A percentile compares a stretch with the other conserved stretches of the same genome.
These are phyloP conservation scores for Lampris incognitus DNA, from an alignment of 2,113 vertebrate genomes.

Conservation along the genomic window DNA sequence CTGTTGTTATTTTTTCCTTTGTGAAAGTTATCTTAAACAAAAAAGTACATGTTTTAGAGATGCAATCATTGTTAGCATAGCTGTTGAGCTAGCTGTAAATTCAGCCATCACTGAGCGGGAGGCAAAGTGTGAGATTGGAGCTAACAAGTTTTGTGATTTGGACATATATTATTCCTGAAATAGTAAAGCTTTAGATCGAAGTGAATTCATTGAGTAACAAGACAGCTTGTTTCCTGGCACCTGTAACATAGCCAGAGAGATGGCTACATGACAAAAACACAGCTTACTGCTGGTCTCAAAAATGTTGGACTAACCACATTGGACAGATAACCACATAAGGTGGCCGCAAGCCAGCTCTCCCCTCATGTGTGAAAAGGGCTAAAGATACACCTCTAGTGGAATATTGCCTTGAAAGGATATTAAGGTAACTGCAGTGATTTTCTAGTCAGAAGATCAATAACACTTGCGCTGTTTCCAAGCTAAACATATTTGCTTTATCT, in stretches of 20 bases:
- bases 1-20: too few species aligned
- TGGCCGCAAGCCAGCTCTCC: constrained; percentile 51
- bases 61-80: too few species aligned
- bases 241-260: background rate
- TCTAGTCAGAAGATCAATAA: constrained; percentile 57
- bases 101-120: too few species aligned
- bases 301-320: background rate
- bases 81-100: too few species aligned
- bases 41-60: too few species aligned
- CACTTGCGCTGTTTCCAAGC: constrained; percentile 18
- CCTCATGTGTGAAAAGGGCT: constrained; percentile 44
- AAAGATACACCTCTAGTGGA: constrained; percentile 54
- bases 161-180: too few species aligned
- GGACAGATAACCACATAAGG: constrained; percentile 23
- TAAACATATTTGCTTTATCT: constrained; percentile 9
- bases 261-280: background rate
- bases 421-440: constrained; percentile 5
- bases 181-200: too few species aligned
- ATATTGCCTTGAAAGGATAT: constrained; percentile 26
- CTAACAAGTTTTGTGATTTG: too few species aligned
- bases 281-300: background rate
- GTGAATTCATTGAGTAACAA: too few species aligned
- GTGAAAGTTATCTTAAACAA: too few species aligned
- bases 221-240: background rate
- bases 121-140: too few species aligned